A percentile compares a stretch with the other conserved stretches of the same genome.
Conservation (phyloP, 1,140 invertebrate genomes). For the Palaemon carinicauda region DNA sequence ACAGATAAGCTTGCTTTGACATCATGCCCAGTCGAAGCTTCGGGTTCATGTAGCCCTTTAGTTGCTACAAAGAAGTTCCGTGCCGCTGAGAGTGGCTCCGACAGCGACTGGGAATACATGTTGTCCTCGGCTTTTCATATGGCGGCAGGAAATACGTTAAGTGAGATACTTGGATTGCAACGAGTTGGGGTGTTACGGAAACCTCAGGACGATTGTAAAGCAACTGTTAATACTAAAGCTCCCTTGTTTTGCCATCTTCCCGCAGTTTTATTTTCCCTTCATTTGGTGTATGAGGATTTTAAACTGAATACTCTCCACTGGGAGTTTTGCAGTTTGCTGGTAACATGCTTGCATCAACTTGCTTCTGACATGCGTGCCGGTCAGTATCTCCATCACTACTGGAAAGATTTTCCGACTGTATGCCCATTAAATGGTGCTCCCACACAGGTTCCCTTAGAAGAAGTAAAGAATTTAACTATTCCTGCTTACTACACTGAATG, state of each 20-base stretch:
- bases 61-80: constrained; percentile 70
- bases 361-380: constrained; percentile 78
- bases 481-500: constrained; percentile 58
- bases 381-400: constrained; percentile 82
- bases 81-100: constrained; percentile 69
- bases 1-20: constrained; percentile 71
- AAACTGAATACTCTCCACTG: constrained; percentile 80
- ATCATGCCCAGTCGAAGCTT: constrained; percentile 66
- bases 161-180: constrained; percentile 63
- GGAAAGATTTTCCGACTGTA: constrained; percentile 81
- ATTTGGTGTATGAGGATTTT: constrained; percentile 90
- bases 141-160: constrained; percentile 63
- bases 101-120: constrained; percentile 80
- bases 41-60: constrained; percentile 64
- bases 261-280: constrained; percentile 80
- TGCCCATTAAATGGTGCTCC: constrained; percentile 64
- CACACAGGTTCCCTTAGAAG: constrained; percentile 62
- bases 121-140: constrained; percentile 70
- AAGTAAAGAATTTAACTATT: constrained; percentile 59
- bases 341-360: constrained; percentile 79
- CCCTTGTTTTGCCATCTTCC: constrained; percentile 79
- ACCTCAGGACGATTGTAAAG: constrained; percentile 62
- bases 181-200: constrained; percentile 61
- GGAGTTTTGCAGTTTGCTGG: constrained; percentile 75
- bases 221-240: constrained; percentile 73